A percentile compares a stretch with the other conserved stretches of the same genome.
phyloP scores from a whole-genome alignment of 2,113 vertebrate genomes.

The Odontesthes bonariensis region DNA sequence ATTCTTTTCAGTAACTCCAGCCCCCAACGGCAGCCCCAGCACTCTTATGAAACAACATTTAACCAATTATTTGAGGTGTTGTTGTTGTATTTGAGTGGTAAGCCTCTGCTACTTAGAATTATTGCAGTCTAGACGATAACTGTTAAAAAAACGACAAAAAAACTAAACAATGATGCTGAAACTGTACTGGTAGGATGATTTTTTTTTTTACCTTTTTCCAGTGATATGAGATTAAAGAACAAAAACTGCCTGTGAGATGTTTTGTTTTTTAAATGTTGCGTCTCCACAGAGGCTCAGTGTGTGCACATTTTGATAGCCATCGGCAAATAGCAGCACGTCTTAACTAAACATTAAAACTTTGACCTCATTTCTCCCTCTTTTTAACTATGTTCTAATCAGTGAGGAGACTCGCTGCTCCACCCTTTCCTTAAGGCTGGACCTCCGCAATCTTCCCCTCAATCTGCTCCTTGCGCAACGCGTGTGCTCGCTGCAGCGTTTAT shows the following conservation, averaged over 20 bases:
- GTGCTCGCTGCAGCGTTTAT: background rate
- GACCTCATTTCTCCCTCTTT: background rate
- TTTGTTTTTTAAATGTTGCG: background rate
- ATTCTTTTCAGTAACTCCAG: constrained; percentile 27
- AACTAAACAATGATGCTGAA: background rate
- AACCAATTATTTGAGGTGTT: background rate
- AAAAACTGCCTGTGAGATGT: background rate
- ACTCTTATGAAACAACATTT: constrained; percentile 5
- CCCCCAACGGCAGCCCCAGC: constrained; percentile 5
- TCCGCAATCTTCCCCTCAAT: constrained; percentile 24
- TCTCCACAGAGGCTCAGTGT: background rate
- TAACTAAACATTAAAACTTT: background rate
- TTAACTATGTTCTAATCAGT: constrained; percentile 22
- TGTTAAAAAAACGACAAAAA: background rate
- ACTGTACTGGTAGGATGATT: too few species aligned
- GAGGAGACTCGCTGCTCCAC: constrained; percentile 37
- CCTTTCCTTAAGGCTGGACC: constrained; percentile 45
- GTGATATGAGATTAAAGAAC: too few species aligned
- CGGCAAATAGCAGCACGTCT: background rate
- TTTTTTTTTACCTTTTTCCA: too few species aligned
- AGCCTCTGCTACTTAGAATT: too few species aligned
- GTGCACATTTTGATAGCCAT: background rate
- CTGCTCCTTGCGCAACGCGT: constrained; percentile 37
- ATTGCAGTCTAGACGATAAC: constrained; percentile 19
- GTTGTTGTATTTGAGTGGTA: constrained; percentile 11